Base-by-base conservation (phyloP, 2,888 invertebrate species). In the Eupithecia dodoneata region DNA sequence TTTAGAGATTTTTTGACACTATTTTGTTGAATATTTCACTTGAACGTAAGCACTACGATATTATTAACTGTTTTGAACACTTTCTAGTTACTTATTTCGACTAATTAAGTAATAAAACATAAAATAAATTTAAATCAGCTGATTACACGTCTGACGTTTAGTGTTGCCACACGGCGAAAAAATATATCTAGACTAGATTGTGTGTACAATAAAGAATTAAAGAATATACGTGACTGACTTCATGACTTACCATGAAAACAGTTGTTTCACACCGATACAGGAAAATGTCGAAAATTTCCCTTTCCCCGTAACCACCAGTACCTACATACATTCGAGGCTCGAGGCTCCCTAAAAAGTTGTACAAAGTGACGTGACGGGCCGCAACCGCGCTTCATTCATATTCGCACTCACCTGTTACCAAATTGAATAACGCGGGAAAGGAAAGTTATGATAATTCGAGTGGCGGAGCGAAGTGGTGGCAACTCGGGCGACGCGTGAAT, bases 361-460 rank as follows among this genome's bases (percentile, higher is more conserved):
- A 52, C 30, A 71, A 74, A 73, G 79, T 81, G 79, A 80, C 78
- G 83, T 82, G 82, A 81, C 81, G 78, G 72, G 74, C 75, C 78
- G 74, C 80, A 79, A 80, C 85, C 84, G 81, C 81, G 85, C 82
- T 88, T 92, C 90, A 93, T 94, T 93, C 87, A 88, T 90, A 94
- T 94, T 93, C 94, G 86, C 84, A 87, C 89, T 88, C 90, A 91
- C 91, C 91, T 92, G 92, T 88, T 87, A 88, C 83, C 83, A 93
- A 94, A 94, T 94, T 93, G 93, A 94, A 92, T 94, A 93, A 94
- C 91, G 91, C 87, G 83, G 86, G 92, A 87, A 90, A 88, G 90
- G 85, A 90, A 94, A 94, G 92, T 94, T 94, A 92, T 92, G 89
- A 91, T 91, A 92, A 92, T 91, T 89, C 85, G 85, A 86, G 83